Evolutionary conservation across 2,888 invertebrate genomes (phyloP).

Genomic region (Apomyelois bistriatella): DNA sequence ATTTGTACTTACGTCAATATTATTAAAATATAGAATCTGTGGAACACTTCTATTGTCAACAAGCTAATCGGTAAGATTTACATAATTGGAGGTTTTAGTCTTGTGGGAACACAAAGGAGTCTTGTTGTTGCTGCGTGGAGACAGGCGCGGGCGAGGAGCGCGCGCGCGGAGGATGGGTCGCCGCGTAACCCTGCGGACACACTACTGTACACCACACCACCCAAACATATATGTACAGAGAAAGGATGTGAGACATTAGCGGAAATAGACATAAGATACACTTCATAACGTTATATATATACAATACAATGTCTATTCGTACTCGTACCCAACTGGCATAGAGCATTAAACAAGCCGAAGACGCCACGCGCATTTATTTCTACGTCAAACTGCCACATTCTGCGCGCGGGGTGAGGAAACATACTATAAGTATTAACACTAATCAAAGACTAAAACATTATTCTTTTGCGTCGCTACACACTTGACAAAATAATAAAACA

Average conservation of each 20-base stretch:
- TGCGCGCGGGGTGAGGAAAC: too few relatives aligned
- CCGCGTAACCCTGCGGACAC: constrained; percentile 23
- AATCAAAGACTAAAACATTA: too few relatives aligned
- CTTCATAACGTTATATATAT: neutral
- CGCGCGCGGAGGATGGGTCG: constrained; percentile 22
- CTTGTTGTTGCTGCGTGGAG: constrained; percentile 17
- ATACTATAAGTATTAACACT: too few relatives aligned
- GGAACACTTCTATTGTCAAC: neutral
- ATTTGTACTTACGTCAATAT: neutral
- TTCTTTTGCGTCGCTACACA: too few relatives aligned
- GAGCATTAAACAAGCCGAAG: too few relatives aligned
- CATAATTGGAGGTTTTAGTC: constrained; percentile 32
- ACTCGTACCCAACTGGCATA: too few relatives aligned
- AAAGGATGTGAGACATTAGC: too few relatives aligned
- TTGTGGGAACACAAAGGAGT: constrained; percentile 45
- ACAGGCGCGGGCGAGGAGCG: constrained; percentile 23
- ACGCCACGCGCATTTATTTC: too few relatives aligned
- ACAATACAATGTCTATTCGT: too few relatives aligned
- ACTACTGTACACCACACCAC: neutral
- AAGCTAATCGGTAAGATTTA: neutral
- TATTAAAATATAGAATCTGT: neutral
- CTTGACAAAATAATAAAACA: too few relatives aligned
- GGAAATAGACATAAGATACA: neutral
- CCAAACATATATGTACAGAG: neutral
- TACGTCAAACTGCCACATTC: too few relatives aligned